Evolutionary conservation across 1,140 invertebrate genomes (phyloP), one percentile per base, ranked within the genome.

Genomic region (Anadara kagoshimensis): DNA sequence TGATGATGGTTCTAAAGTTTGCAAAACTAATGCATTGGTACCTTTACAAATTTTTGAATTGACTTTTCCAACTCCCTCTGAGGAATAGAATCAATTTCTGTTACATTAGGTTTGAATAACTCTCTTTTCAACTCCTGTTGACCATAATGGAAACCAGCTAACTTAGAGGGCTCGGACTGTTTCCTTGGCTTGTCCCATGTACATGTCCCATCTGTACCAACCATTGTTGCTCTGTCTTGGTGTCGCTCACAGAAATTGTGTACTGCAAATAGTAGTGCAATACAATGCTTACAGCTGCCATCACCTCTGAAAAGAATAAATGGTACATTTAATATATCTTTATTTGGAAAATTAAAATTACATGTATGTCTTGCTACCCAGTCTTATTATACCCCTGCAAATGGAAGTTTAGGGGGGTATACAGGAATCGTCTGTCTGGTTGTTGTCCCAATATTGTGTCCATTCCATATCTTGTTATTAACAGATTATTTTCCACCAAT

Each of bases 251-350:
- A 72, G 49, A 72, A 72, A 41, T 45, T 29, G 56, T 64, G 10
- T 11, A 64, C 11, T 18, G 59, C 47, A 71, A 71, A 71, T 49
- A 71, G n/a, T 22, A 71, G 26, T 36, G 49, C 69, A 24, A 71
- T 24, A n/a, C n/a, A n/a, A n/a, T n/a, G n/a, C n/a, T n/a, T n/a
- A n/a, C n/a, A n/a, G n/a, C n/a, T n/a, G n/a, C 69, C 58, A 43
- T 70, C 69, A 56, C 58, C 59, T 43, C 69, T 70, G 22, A 54
- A 70, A 69, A n/a, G n/a, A n/a, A n/a, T n/a, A n/a, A n/a, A n/a
- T n/a, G n/a, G n/a, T n/a, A n/a, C n/a, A n/a, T n/a, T n/a, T n/a
- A n/a, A n/a, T n/a, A n/a, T n/a, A n/a, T n/a, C n/a, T n/a, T n/a
- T n/a, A n/a, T n/a, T n/a, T n/a, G n/a, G n/a, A n/a, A n/a, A n/a